These are phyloP conservation scores for Drosophila novamexicana DNA, from an alignment of 1,140 invertebrate species.

Conservation along the genomic window DNA sequence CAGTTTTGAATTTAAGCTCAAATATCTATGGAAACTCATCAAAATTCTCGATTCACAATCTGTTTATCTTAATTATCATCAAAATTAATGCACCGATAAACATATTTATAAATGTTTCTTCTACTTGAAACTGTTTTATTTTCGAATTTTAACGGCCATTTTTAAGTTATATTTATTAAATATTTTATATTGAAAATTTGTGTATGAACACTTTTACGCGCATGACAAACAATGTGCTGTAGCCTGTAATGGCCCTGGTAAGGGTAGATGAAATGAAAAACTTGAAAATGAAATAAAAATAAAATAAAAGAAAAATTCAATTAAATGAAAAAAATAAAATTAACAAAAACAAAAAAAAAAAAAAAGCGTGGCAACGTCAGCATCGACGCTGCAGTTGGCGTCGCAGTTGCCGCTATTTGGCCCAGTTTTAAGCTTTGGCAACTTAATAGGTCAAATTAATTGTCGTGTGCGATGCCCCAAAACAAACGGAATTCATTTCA, in stretches of 20 bases:
- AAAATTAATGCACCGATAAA: no score
- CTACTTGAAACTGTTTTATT: no score
- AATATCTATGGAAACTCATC: no score
- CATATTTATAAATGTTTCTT: no score
- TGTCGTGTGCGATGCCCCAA: slow-evolving; percentile 21
- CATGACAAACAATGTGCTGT: not conserved
- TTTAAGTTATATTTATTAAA: no score
- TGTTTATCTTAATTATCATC: no score
- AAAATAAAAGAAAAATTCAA: slow-evolving; percentile 9
- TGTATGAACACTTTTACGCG: no score
- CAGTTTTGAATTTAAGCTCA: no score
- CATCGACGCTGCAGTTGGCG: slow-evolving; percentile 4
- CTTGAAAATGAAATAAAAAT: slow-evolving; percentile 27
- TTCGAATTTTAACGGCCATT: no score
- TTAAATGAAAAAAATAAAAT: slow-evolving; percentile 1
- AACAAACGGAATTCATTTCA: slow-evolving; percentile 8
- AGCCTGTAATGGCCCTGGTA: slow-evolving; percentile 2
- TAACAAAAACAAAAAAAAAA: not conserved
- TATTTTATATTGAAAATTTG: no score
- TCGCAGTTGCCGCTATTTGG: slow-evolving; percentile 21
- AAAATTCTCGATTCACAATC: no score
- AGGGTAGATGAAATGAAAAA: slow-evolving; percentile 18
- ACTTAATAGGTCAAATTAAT: slow-evolving; percentile 50
- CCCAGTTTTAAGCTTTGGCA: slow-evolving; percentile 45
- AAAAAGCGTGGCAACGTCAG: not conserved